Base-by-base conservation (phyloP, 1,140 invertebrate species). In the Brachionus rotundiformis region DNA sequence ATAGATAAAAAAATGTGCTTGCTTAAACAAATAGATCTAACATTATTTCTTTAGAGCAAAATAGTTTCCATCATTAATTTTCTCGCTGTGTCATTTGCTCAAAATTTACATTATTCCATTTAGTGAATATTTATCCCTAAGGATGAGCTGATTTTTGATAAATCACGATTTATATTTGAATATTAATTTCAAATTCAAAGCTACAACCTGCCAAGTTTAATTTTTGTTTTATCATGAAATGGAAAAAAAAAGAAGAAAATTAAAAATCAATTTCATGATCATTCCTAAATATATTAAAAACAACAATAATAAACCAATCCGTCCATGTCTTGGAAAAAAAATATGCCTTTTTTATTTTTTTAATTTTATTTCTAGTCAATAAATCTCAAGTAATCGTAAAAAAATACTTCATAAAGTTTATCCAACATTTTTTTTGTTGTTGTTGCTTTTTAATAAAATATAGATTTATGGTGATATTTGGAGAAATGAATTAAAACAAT, bases 271-370 rank as follows among this genome's bases (percentile, higher is more conserved):
- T 49, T 49, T 49, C 47, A 2, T 49, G 47, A 19, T 19, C 47
- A 25, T 54, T 8, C 7, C 16, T 7, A 19, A 54, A 54, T 19
- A 19, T 7, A 10, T 19, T 6, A 47, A 47, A 47, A 8, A n/a
- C 4, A 47, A 47, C 11, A 54, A 54, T 54, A 7, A 16, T 25
- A 54, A 54, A 54, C 19, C 19, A 8, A 19, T 16, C 19, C 19
- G 19, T 54, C 47, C 47, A 54, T 54, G 47, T 23, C 47, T 54
- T 54, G 47, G 47, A n/a, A 54, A 54, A 54, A 54, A n/a, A n/a
- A n/a, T n/a, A n/a, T n/a, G n/a, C n/a, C n/a, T 41, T 41, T 13
- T 0, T 11, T 41, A 13, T 11, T 41, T 41, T 54, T 25, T 54
- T 8, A 19, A 8, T 54, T 54, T 54, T 23, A 19, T 19, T 54